Evolutionary conservation across 2,113 vertebrate genomes (phyloP), one percentile per base, ranked within the genome.

Genomic region (Heteronetta atricapilla): DNA sequence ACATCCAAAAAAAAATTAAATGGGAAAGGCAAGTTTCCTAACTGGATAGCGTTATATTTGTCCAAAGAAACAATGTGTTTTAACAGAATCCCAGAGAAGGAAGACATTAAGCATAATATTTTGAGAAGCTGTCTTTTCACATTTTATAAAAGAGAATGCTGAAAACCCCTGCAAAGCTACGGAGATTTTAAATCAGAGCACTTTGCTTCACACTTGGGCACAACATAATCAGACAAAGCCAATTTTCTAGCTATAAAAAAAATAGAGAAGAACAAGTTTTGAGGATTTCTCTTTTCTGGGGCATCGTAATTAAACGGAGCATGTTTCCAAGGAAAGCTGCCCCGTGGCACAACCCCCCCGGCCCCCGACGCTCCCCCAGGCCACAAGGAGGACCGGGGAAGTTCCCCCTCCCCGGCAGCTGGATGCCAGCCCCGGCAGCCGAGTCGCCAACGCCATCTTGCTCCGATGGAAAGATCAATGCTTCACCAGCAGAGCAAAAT

Each of bases 401-500:
- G 69, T 66, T 64, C 42, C 81, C 55, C 76, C 67, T 84, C 91
- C 76, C 48, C 78, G 0, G 0, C 55, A 18, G 15, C 36, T n/a
- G 82, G 91, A 77, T 89, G 82, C 81, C 96, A 92, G 92, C 95
- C 86, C 89, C 9, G n/a, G 13, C 13, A 23, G 86, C 82, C 42
- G 79, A 63, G 91, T 70, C 40, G 67, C 52, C 92, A 42, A 68
- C 13, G 34, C 64, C 74, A 75, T 48, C 96, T 93, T 97, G 93
- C 96, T 88, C 64, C 50, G 87, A 94, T 92, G 80, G 80, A 95
- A 95, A 97, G 96, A 97, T 97, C 94, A 88, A 91, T 97, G 97
- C 97, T 98, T 98, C 97, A 97, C 96, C 91, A 67, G 93, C 95
- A 97, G 98, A 98, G 97, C 98, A 98, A 98, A 97, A 96, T 97